phyloP scores from a whole-genome alignment of 2,113 vertebrate species.

The Amblyopsis rosae region DNA sequence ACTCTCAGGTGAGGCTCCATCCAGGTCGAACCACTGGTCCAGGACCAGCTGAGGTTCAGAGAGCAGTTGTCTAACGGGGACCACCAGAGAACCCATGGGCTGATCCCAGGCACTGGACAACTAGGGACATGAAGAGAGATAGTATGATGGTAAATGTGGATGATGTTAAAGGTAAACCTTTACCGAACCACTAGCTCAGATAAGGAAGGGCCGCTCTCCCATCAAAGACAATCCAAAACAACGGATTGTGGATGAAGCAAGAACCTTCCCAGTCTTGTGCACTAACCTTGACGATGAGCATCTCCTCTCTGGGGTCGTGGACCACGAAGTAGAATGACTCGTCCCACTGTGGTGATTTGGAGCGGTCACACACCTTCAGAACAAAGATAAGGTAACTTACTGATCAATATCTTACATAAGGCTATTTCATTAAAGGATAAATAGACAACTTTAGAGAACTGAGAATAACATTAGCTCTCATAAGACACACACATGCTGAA shows the following conservation, averaged over 20 bases:
- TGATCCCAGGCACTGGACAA: conserved; percentile 76
- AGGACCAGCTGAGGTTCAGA: conserved; percentile 75
- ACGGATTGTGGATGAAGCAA: neutral
- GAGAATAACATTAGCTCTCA: too few species aligned
- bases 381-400: too few species aligned
- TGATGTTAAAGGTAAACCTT: neutral
- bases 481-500: too few species aligned
- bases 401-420: too few species aligned
- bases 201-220: too few species aligned
- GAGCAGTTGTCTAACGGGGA: conserved; percentile 82
- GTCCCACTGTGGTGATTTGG: conserved; percentile 81
- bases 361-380: conserved; percentile 76
- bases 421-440: too few species aligned
- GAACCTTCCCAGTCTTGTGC: neutral
- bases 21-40: conserved; percentile 82
- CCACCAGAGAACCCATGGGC: conserved; percentile 78
- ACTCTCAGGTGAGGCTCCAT: conserved; percentile 72
- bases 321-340: conserved; percentile 83
- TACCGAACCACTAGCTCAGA: too few species aligned
- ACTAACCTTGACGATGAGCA: conserved; percentile 84
- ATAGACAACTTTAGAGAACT: too few species aligned
- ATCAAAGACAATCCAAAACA: too few species aligned
- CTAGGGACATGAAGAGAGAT: conserved; percentile 37
- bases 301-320: conserved; percentile 76
- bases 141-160: neutral